These are phyloP conservation scores for Keiferia lycopersicella DNA, from an alignment of 2,888 invertebrate genomes.

Conservation along the genomic window DNA sequence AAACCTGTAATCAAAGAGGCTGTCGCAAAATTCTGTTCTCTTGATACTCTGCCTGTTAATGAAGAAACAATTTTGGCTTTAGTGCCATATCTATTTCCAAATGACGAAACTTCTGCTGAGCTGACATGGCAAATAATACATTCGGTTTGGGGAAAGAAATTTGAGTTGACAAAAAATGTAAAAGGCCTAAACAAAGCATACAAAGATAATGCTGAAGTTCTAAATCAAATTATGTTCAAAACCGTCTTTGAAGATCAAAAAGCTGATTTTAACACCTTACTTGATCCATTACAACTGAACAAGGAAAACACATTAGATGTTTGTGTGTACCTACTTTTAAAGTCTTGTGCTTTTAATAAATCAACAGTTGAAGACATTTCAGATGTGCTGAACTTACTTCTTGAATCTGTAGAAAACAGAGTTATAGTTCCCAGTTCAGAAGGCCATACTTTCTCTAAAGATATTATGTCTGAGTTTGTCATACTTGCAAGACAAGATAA, in stretches of 20 bases:
- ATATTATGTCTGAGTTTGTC: conserved; percentile 58
- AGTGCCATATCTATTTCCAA: conserved; percentile 83
- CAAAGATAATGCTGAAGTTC: conserved; percentile 46
- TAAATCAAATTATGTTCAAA: conserved; percentile 58
- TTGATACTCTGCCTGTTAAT: conserved; percentile 70
- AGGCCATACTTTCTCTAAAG: conserved; percentile 50
- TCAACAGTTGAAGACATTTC: conserved; percentile 60
- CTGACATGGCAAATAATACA: conserved; percentile 59
- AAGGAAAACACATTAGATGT: conserved; percentile 58
- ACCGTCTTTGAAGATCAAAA: conserved; percentile 54
- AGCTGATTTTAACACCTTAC: conserved; percentile 50
- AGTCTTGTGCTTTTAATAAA: conserved; percentile 65
- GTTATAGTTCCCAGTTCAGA: conserved; percentile 57
- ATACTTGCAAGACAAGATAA: conserved; percentile 62
- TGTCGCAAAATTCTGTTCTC: conserved; percentile 72
- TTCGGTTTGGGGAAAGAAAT: conserved; percentile 64
- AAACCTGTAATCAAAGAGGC: conserved; percentile 62
- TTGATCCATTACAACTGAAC: conserved; percentile 55
- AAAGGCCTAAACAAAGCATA: conserved; percentile 43
- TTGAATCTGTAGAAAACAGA: conserved; percentile 63
- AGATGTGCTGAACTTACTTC: conserved; percentile 64
- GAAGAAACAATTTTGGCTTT: conserved; percentile 81
- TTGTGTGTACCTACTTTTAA: conserved; percentile 68
- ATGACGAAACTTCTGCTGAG: conserved; percentile 53
- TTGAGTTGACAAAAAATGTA: conserved; percentile 48